phyloP scores from a whole-genome alignment of 2,113 vertebrate genomes.

The Phodopus roborovskii region DNA sequence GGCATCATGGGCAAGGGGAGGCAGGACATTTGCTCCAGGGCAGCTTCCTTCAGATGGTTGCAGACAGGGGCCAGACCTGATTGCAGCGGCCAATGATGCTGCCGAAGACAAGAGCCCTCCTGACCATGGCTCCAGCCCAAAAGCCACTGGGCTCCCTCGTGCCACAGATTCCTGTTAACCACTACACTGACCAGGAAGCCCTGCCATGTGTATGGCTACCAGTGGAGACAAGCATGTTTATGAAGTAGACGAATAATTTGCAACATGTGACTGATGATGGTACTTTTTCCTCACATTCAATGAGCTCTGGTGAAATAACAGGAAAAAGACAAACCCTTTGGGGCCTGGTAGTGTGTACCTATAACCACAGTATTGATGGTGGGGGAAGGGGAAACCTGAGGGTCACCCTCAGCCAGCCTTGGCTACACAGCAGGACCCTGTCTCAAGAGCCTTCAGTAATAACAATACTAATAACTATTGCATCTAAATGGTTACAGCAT shows the following conservation, averaged over 20 bases:
- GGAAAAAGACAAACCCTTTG: not conserved
- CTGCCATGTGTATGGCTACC: not conserved
- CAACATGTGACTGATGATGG: not conserved
- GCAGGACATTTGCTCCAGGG: not conserved
- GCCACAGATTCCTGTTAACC: not conserved
- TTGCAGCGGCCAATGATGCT: not conserved
- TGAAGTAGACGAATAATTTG: not conserved
- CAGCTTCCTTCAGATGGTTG: not conserved
- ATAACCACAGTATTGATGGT: not conserved
- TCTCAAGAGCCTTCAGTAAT: not conserved
- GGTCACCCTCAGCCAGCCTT: not conserved
- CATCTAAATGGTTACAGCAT: not conserved
- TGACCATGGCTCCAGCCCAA: not conserved
- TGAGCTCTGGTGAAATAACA: not conserved
- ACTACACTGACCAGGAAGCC: not conserved
- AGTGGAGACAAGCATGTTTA: not conserved
- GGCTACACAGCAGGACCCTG: not conserved
- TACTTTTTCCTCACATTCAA: not conserved
- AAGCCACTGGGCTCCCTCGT: not conserved
- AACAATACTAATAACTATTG: not conserved
- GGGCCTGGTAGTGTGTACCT: too few relatives aligned
- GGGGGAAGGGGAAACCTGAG: not conserved
- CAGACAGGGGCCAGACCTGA: not conserved
- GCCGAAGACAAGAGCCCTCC: not conserved
- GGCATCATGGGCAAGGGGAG: not conserved